Base-by-base conservation (phyloP, 2,888 invertebrate species). In the Rhingia campestris region DNA sequence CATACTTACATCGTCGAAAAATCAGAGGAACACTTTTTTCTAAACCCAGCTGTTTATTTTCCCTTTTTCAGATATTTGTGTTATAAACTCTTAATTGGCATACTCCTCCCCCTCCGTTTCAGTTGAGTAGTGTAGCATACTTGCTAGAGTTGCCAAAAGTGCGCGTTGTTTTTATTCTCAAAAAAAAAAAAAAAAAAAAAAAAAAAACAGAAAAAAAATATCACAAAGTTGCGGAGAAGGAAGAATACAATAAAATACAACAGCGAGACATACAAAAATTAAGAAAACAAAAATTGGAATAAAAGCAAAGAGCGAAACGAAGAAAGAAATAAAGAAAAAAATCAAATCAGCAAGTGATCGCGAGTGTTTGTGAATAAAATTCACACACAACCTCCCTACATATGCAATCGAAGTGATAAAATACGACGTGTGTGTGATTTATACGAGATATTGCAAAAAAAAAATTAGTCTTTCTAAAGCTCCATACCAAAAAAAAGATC, bases 281-380 rank as follows among this genome's bases (percentile, higher is more conserved):
- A 41, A 47, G 37, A 53, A 63, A 63, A 67, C 54, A 53, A 12
- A 53, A 47, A 39, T 41, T 7, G 22, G 22, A 37, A 51, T 35
- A 45, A 49, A 32, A 51, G 22, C 33, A 53, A 56, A 10, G 32
- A 72, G 76, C 53, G 14, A 14, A 67, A 73, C 39, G 47, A 49
- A 12, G 4, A 56, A 32, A 22, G 22, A 22, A 54, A 75, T 58
- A 39, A 47, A 73, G n/a, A n/a, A 73, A 35, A 53, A 67, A 76
- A 81, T 64, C 67, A 70, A 70, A 66, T 69, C 75, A 54, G 67
- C 59, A 73, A 82, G 81, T 77, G 81, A 82, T 82, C 77, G 81
- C 45, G 70, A 47, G 77, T 82, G 77, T 81, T 76, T 49, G 66
- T 81, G 66, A 72, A 72, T 67, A 53, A 69, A 74, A 51, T 66